Evolutionary conservation across 2,888 invertebrate genomes (phyloP), one percentile per base, ranked within the genome.

Genomic region (Latheticus oryzae): DNA sequence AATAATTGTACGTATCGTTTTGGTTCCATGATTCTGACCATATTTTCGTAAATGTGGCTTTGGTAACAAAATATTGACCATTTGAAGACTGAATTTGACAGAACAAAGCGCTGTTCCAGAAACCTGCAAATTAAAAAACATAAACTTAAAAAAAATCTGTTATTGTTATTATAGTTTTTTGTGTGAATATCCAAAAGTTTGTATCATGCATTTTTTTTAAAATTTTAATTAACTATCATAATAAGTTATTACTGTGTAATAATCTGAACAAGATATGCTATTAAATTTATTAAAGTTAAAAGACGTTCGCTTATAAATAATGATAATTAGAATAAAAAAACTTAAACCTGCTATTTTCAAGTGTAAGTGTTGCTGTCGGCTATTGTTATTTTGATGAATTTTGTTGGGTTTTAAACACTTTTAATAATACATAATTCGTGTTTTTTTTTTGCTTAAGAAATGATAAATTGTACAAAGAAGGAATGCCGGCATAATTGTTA

Each of bases 1-100:
- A 81, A 53, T 73, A 78, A 33, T 79, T 76, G 40, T 80, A 76
- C 42, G 73, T 66, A 24, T 80, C 76, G 35, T 76, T 76, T 35
- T 74, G 73, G 57, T 86, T 83, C 87, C 87, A 87, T 64, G 83
- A 80, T 58, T 83, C 80, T 76, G 83, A 79, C 87, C 87, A 87
- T 65, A 88, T 86, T 67, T 84, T 83, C 30, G 82, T 78, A 28
- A 82, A 79, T 60, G 82, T 81, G 0, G 85, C 85, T 53, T 76
- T 76, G 42, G 76, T 74, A 21, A 68, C 62, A 40, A 62, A 64
- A 33, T 66, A 60, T 11, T 60, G 56, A 7, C 61, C 61, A 47
- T 77, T 75, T 19, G 72, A 56, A 15, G 76, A 73, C 40, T 82
- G 79, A 12, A 83, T 81, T 74, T 85, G 85, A 70, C 86, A 86